Evolutionary conservation across 2,888 invertebrate species (phyloP).

Genomic region (Onchidella celtica): DNA sequence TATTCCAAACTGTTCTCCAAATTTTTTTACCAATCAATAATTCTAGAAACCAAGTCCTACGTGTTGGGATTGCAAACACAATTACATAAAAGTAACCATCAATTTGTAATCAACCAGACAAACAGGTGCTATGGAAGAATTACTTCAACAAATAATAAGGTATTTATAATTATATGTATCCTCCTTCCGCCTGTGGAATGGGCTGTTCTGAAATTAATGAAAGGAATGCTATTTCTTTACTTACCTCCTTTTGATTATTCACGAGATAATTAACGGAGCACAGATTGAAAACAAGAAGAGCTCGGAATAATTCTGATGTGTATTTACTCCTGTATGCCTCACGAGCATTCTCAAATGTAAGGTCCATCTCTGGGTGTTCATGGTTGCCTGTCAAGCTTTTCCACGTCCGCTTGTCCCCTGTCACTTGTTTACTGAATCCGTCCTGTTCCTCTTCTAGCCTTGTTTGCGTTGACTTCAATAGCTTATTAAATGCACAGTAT

Average conservation of each 20-base stretch:
- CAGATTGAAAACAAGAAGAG: constrained; percentile 94
- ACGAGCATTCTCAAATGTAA: constrained; percentile 89
- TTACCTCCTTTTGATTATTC: constrained; percentile 94
- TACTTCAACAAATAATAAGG: too few species aligned
- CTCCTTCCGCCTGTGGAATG: too few species aligned
- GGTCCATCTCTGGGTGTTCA: constrained; percentile 67
- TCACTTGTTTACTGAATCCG: neutral
- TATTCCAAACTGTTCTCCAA: too few species aligned
- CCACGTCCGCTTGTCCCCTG: neutral
- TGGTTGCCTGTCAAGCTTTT: constrained; percentile 46
- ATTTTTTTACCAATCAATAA: too few species aligned
- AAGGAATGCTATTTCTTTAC: too few species aligned
- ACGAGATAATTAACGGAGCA: constrained; percentile 93
- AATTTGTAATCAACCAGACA: too few species aligned
- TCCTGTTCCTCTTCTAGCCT: constrained; percentile 14
- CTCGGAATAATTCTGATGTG: constrained; percentile 93
- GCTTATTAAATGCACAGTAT: neutral
- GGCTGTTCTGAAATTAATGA: too few species aligned
- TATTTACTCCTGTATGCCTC: constrained; percentile 98
- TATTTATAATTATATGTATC: too few species aligned
- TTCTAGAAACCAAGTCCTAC: too few species aligned
- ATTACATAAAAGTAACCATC: too few species aligned
- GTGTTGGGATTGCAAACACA: too few species aligned
- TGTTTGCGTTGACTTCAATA: constrained; percentile 32
- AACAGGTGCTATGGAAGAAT: too few species aligned